phyloP scores from a whole-genome alignment of 2,113 vertebrate genomes.

The Glaucidium brasilianum region DNA sequence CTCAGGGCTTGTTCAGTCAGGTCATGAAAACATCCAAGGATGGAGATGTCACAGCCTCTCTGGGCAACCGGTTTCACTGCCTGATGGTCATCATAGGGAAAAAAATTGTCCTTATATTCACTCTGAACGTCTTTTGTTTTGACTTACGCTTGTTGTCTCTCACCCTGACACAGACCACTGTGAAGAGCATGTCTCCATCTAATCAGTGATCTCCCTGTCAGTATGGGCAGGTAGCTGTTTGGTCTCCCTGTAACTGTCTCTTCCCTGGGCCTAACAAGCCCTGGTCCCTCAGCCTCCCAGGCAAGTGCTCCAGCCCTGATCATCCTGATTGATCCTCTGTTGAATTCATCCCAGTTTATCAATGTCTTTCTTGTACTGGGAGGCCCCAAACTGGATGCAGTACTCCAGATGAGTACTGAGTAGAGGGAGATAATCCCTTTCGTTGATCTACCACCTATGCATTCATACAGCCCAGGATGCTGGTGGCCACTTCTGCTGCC shows the following conservation, averaged over 20 bases:
- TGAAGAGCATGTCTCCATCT: not conserved
- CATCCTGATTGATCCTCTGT: not conserved
- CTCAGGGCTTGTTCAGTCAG: not conserved
- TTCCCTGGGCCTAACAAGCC: not conserved
- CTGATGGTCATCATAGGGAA: not conserved
- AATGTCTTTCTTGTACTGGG: not conserved
- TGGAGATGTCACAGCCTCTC: not conserved
- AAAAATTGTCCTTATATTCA: not conserved
- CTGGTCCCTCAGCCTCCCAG: not conserved
- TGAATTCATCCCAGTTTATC: not conserved
- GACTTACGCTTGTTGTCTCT: not conserved
- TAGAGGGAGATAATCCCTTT: not conserved
- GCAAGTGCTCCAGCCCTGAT: not conserved
- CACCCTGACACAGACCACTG: accelerated
- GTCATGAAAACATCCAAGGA: not conserved
- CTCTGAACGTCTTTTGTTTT: not conserved
- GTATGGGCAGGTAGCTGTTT: not conserved
- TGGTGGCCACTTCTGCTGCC: not conserved
- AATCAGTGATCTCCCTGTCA: not conserved
- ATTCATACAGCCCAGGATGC: not conserved
- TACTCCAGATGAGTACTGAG: not conserved
- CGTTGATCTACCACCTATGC: not conserved
- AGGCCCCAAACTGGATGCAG: not conserved
- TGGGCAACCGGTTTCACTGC: not conserved
- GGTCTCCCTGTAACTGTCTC: not conserved